Conservation (phyloP, 2,113 vertebrate genomes). For the Pleuronectes platessa region DNA sequence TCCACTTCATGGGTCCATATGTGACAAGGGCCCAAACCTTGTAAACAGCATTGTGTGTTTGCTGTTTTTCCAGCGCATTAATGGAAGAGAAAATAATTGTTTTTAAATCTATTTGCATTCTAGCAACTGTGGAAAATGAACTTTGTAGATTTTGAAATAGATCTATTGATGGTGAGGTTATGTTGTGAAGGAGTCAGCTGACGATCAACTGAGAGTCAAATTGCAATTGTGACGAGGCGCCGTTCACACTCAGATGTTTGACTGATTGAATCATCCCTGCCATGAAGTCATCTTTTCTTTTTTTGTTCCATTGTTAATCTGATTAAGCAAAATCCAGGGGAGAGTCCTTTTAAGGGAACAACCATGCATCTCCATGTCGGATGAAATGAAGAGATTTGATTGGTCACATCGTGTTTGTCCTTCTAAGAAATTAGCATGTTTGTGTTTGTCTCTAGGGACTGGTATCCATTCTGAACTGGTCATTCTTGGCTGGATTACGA, state of each 20-base stretch:
- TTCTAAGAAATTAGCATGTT: no score
- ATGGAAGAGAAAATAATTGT: background rate
- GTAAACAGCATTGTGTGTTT: constrained; percentile 35
- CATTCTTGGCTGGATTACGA: no score
- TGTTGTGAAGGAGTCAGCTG: background rate
- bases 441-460: no score
- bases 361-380: background rate
- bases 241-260: background rate
- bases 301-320: background rate
- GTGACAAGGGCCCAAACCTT: constrained; percentile 28
- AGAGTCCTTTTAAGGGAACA: background rate
- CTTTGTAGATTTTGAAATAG: background rate
- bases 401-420: no score
- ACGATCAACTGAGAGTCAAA: background rate
- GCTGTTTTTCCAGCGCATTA: background rate
- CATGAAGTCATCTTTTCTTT: background rate
- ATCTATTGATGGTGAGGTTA: background rate
- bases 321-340: background rate
- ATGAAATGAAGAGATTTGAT: background rate
- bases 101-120: background rate
- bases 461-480: no score
- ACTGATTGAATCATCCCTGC: background rate
- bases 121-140: background rate
- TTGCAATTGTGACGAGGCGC: background rate
- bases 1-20: constrained; percentile 60